Percentiles rank a stretch among this genome's conserved stretches.
These are phyloP conservation scores for Hipparchia semele DNA, from an alignment of 2,888 invertebrate genomes.

Conservation along the genomic window DNA sequence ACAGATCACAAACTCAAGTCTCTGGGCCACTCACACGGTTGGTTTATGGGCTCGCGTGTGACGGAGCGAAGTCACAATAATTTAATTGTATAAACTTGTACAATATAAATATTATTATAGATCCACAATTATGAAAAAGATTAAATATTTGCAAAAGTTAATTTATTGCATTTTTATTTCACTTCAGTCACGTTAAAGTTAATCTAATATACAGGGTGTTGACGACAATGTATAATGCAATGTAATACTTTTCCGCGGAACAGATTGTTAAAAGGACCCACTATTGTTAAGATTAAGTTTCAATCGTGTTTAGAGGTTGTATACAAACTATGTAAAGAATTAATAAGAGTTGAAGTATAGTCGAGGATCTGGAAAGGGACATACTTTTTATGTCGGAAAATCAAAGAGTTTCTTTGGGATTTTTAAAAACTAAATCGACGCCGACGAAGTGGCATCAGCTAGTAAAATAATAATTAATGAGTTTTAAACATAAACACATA, in stretches of 20 bases:
- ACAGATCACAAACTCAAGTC: conserved; percentile 67
- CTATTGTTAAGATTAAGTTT: too few relatives aligned
- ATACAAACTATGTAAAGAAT: not conserved
- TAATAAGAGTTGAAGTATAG: too few relatives aligned
- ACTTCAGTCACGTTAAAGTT: conserved; percentile 11
- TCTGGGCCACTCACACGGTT: conserved; percentile 52
- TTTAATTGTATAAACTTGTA: conserved; percentile 81
- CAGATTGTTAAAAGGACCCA: not conserved
- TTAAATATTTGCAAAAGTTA: conserved; percentile 84
- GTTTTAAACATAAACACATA: not conserved
- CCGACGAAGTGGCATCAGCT: too few relatives aligned
- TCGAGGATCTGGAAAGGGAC: too few relatives aligned
- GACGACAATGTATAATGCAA: not conserved
- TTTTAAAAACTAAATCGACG: too few relatives aligned
- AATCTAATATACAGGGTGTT: not conserved
- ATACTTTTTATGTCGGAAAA: too few relatives aligned
- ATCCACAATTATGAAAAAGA: conserved; percentile 84
- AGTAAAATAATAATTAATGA: not conserved
- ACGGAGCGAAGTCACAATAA: conserved; percentile 64
- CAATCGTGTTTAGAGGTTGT: too few relatives aligned
- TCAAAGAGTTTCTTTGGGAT: too few relatives aligned
- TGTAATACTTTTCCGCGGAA: not conserved
- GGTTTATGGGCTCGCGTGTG: conserved; percentile 64
- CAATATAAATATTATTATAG: conserved; percentile 83
- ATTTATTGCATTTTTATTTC: conserved; percentile 67